phyloP scores from a whole-genome alignment of 2,113 vertebrate species.

The Paramormyrops kingsleyae region DNA sequence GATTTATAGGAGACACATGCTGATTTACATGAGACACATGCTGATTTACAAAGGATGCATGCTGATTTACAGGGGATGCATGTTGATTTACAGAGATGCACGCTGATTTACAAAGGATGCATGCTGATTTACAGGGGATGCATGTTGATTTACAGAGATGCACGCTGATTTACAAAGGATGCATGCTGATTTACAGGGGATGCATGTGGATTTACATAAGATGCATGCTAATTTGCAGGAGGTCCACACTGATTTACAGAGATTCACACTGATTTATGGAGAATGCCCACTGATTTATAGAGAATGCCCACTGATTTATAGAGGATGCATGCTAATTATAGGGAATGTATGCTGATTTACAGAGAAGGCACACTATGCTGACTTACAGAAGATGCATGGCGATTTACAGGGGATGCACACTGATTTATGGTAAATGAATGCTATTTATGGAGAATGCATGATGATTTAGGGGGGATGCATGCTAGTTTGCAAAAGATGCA shows the following conservation, averaged over 20 bases:
- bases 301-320: not conserved
- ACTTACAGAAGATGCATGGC: not conserved
- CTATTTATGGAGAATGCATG: not conserved
- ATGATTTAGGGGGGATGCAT: not conserved
- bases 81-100: not conserved
- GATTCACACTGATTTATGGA: not conserved
- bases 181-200: not conserved
- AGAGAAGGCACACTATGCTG: not conserved
- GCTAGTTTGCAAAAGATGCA: not conserved
- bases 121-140: not conserved
- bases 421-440: not conserved
- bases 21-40: not conserved
- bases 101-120: not conserved
- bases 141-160: not conserved
- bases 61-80: not conserved
- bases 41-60: not conserved
- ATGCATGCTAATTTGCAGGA: not conserved
- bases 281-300: not conserved
- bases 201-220: not conserved
- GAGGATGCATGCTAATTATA: not conserved
- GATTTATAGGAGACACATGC: not conserved
- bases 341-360: not conserved
- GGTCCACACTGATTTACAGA: not conserved
- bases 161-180: not conserved
- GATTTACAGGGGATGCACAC: not conserved